Base-by-base conservation (phyloP, 2,888 invertebrate genomes). In the Leptothorax acervorum region DNA sequence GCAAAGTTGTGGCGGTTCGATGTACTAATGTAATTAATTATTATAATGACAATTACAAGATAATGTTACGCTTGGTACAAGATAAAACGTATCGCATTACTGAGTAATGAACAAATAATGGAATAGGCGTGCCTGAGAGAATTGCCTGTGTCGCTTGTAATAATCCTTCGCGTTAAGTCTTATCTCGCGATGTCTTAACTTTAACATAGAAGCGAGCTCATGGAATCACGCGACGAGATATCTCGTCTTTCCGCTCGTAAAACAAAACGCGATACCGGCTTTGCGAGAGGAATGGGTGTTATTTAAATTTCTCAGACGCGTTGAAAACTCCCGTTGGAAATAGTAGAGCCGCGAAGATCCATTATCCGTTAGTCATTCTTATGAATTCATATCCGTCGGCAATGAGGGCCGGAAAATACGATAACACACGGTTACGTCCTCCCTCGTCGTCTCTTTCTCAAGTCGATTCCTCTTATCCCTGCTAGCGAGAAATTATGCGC, bases 381-480 rank as follows among this genome's bases (percentile, higher is more conserved):
- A 18, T 45, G 63, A 51, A 73, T 84, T 70, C 74, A 60, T 73
- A 82, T 57, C 82, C 85, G 76, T 63, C 83, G 68, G 70, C 87
- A 83, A 85, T 87, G 82, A 73, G 60, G 18, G 12, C 68, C 71
- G 78, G 79, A 83, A 35, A 82, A 73, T 51, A 45, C 83, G 81
- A 75, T 75, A 70, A 66, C 76, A 66, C 70, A 83, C 53, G 60
- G 51, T 70, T 68, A 39, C 18, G 23, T 23, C 68, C 53, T 35
- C 42, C 23, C 48, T 71, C 71, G 66, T 57, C 68, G 55, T 55
- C 60, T 45, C 66, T 23, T 42, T 6, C 12, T 51, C 28, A 55
- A 57, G 62, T 23, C 79, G 81, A 86, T 78, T 88, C 82, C 86
- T 86, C 88, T 88, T 87, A 88, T 88, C 85, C 86, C 66, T 0